Evolutionary conservation across 1,140 invertebrate species (phyloP), one percentile per base, ranked within the genome.

Genomic region (Cepaea nemoralis): DNA sequence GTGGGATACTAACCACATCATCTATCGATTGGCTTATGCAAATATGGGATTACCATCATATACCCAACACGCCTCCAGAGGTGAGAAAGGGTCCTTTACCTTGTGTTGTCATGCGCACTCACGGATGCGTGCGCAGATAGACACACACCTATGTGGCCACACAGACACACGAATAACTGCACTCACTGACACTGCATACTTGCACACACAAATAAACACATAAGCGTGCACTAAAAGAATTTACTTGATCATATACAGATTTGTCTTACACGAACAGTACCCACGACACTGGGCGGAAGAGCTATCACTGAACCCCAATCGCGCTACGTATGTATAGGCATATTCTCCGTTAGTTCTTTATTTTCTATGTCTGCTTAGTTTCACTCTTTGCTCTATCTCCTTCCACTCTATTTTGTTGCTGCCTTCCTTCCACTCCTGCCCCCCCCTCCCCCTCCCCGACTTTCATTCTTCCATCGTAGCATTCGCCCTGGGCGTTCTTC

Each of bases 381-480:
- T 55, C 50, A 16, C 50, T 55, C 50, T 55, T n/a, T 55, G 14
- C 14, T n/a, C 14, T n/a, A 55, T n/a, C 14, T n/a, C 14, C 50
- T 16, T 55, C 14, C n/a, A 55, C 50, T 16, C 50, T 16, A 16
- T 55, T 55, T n/a, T 55, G 14, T 55, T 55, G 14, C n/a, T 16
- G n/a, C 14, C n/a, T 16, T 55, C n/a, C 50, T 55, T n/a, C 14
- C 50, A 55, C 50, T n/a, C 50, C n/a, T 55, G n/a, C 14, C n/a
- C 50, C 50, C n/a, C 50, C 50, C 50, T n/a, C 50, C 50, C 50
- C 50, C 50, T 55, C 50, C 50, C 50, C 50, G 14, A 55, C n/a
- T n/a, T n/a, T n/a, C n/a, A n/a, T n/a, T n/a, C n/a, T n/a, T n/a
- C n/a, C n/a, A n/a, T n/a, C n/a, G n/a, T n/a, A n/a, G n/a, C n/a